Conservation (phyloP, 2,888 invertebrate species). For the Leptopterna dolabrata region DNA sequence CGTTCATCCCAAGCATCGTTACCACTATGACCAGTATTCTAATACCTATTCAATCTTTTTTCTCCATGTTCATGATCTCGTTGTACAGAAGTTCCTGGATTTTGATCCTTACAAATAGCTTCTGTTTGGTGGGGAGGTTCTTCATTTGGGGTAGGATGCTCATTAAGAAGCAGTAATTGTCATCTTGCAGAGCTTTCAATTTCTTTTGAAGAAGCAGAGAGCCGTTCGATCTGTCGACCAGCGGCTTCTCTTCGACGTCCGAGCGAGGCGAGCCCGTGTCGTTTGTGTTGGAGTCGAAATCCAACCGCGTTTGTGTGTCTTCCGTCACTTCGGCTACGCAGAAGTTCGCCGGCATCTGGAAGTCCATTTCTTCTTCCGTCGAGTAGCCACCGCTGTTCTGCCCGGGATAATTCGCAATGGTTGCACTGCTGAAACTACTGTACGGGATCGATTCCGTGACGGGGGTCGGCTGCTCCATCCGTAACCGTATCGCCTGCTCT, state of each 20-base stretch:
- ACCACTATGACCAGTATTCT: neutral
- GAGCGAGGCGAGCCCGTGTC: neutral
- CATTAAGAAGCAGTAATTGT: conserved; percentile 56
- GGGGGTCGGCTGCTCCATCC: conserved; percentile 32
- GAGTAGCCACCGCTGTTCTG: neutral
- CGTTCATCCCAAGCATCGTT: neutral
- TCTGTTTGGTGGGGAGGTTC: conserved; percentile 50
- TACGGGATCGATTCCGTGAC: neutral
- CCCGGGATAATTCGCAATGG: neutral
- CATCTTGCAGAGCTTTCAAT: conserved; percentile 53
- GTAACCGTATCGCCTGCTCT: conserved; percentile 9
- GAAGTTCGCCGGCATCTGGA: conserved; percentile 35
- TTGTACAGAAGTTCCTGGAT: conserved; percentile 56
- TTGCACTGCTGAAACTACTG: neutral
- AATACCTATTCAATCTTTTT: neutral
- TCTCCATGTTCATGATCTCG: conserved; percentile 51
- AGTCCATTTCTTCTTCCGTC: conserved; percentile 11
- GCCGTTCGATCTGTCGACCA: neutral
- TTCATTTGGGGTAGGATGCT: conserved; percentile 57
- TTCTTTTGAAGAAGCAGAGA: conserved; percentile 27
- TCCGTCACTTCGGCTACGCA: conserved; percentile 57
- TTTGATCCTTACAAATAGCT: conserved; percentile 56
- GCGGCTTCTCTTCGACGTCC: neutral
- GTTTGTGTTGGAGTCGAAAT: conserved; percentile 19
- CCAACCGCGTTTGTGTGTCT: conserved; percentile 44